Percentiles rank a stretch among this genome's conserved stretches.
Evolutionary conservation across 2,888 invertebrate genomes (phyloP).

Genomic region (Candidula unifasciata): DNA sequence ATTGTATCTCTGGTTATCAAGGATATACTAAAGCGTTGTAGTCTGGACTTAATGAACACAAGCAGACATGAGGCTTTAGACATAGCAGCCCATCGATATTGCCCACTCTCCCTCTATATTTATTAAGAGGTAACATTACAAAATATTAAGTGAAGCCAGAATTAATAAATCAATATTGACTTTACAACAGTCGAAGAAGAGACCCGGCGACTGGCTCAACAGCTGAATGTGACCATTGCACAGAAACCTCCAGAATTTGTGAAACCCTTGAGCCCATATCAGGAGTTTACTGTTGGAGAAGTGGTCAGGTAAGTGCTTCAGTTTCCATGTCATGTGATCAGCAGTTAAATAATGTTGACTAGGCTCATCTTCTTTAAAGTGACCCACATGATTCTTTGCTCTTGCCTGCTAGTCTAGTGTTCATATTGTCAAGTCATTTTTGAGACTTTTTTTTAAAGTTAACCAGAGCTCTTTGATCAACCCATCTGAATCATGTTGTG

Average conservation of each 20-base stretch:
- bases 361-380: no score
- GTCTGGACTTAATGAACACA: no score
- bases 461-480: no score
- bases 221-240: slow-evolving; percentile 66
- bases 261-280: slow-evolving; percentile 84
- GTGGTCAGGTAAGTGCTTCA: slow-evolving; percentile 83
- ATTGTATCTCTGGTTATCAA: neutral
- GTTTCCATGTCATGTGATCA: no score
- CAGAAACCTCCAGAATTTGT: slow-evolving; percentile 86
- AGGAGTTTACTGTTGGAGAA: slow-evolving; percentile 92
- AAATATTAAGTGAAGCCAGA: neutral
- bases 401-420: no score
- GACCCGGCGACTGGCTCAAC: slow-evolving; percentile 65
- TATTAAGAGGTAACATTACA: neutral
- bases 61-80: no score
- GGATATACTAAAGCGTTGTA: no score
- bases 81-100: neutral
- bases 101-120: neutral
- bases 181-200: slow-evolving; percentile 62
- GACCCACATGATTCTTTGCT: no score
- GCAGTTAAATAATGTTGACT: no score
- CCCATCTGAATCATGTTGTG: no score
- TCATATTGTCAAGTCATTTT: no score
- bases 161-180: neutral
- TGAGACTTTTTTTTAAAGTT: no score